phyloP scores from a whole-genome alignment of 2,888 invertebrate species.

The Autographa gamma region DNA sequence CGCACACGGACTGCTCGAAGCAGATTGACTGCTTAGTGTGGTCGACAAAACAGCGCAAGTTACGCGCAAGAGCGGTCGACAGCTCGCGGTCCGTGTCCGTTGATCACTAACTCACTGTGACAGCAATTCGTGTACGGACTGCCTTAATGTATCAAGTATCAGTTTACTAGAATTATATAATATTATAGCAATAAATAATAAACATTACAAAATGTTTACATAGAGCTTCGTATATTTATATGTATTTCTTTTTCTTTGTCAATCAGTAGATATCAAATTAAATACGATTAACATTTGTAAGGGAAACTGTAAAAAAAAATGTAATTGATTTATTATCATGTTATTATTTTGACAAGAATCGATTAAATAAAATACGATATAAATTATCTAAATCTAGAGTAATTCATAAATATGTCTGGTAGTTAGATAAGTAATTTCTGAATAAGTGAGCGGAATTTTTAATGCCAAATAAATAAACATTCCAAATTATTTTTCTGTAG shows the following conservation, averaged over 20 bases:
- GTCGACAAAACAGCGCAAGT: no score
- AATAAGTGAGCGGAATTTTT: conserved; percentile 41
- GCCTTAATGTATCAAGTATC: no score
- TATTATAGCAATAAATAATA: not conserved
- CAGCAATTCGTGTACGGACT: no score
- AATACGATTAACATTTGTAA: conserved; percentile 26
- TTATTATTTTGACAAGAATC: conserved; percentile 29
- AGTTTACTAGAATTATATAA: not conserved
- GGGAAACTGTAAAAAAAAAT: conserved; percentile 20
- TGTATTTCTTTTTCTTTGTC: conserved; percentile 22
- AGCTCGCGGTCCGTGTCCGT: no score
- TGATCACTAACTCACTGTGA: no score
- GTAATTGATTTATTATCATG: conserved; percentile 33
- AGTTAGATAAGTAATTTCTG: conserved; percentile 44
- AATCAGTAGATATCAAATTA: conserved; percentile 19
- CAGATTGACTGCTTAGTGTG: no score
- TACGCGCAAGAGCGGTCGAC: no score
- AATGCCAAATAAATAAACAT: conserved; percentile 58
- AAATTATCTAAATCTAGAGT: conserved; percentile 41
- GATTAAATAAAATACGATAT: conserved; percentile 21
- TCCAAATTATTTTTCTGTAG: conserved; percentile 53
- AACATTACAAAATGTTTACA: conserved; percentile 21
- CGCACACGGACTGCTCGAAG: no score
- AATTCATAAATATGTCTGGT: conserved; percentile 37
- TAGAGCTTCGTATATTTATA: conserved; percentile 21